Base-by-base conservation (phyloP, 2,888 invertebrate genomes). In the Cremastinae sp. region DNA sequence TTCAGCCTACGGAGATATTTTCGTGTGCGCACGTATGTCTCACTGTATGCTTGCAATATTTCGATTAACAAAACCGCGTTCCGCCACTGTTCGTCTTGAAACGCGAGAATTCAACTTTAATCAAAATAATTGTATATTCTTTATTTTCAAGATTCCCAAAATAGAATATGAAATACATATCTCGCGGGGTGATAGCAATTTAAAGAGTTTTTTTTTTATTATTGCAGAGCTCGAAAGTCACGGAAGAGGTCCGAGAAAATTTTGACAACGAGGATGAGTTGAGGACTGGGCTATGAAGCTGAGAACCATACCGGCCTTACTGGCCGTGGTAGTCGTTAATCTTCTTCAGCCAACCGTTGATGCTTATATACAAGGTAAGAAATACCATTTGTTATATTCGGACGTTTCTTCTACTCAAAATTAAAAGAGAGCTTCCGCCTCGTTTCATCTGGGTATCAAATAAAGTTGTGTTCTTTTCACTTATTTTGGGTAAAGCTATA, bases 291-390 rank as follows among this genome's bases (percentile, higher is more conserved):
- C 80, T 85, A 89, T 85, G 87, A 89, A 85, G 87, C 81, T 88
- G 82, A 84, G 83, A 83, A 86, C 84, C 84, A 79, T 84, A 70
- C 82, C 84, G 87, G 88, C 88, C 88, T 79, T 87, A 80, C 80
- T 87, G 89, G 89, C 89, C 88, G 85, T 83, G 79, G 82, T 87
- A 80, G 83, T 87, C 81, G 83, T 89, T 79, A 84, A 88, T 78
- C 84, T 88, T 72, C 81, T 86, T 78, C 86, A 73, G 61, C 65
- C 73, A 18, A 38, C 54, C 53, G 70, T 77, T 14, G 61, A 74
- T 61, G 76, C 76, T 22, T 73, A 62, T 61, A 77, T 77, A 61
- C 76, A 64, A 61, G 73, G 76, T 77, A 8, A 77, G 69, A 10
- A 34, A 56, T 47, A n/a, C 34, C 8, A 16, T 1, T 2, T 8